Percentiles rank a stretch among this genome's conserved stretches.
Evolutionary conservation across 2,797 vertebrate species (phyloP).

Genomic region (Acanthornis magna): DNA sequence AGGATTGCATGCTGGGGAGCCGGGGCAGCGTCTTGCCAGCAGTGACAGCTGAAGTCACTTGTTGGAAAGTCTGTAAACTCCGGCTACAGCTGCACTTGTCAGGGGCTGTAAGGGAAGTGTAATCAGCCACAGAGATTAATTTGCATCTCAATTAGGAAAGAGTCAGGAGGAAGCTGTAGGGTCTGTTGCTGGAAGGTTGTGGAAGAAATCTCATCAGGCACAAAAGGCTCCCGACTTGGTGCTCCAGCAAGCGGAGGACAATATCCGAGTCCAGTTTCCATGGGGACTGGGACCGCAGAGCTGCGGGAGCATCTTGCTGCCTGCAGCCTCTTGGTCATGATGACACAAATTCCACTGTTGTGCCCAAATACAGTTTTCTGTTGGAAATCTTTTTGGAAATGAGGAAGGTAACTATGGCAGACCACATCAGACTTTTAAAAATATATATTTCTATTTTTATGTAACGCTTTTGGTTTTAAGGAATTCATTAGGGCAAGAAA

Average conservation of each 20-base stretch:
- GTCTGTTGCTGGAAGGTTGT: conserved; percentile 80
- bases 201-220: conserved; percentile 87
- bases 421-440: not conserved
- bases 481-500: not conserved
- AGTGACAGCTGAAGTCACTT: conserved; percentile 82
- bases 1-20: conserved; percentile 3
- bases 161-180: conserved; percentile 77
- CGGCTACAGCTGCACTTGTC: conserved; percentile 93
- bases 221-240: conserved; percentile 82
- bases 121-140: conserved; percentile 93
- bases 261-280: conserved; percentile 84
- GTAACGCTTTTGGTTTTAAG: not conserved
- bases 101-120: conserved; percentile 90
- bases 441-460: not conserved
- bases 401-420: not conserved
- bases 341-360: conserved; percentile 71
- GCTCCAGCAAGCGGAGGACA: conserved; percentile 81
- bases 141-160: conserved; percentile 94
- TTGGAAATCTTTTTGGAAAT: conserved; percentile 49
- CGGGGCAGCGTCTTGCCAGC: conserved; percentile 54
- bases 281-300: conserved; percentile 82
- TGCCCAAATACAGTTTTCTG: conserved; percentile 63
- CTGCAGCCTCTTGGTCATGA: conserved; percentile 72
- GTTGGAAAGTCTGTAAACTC: conserved; percentile 84
- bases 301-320: conserved; percentile 71